These are phyloP conservation scores for Ctenodactylus gundi DNA, from an alignment of 2,113 vertebrate species.

Conservation along the genomic window DNA sequence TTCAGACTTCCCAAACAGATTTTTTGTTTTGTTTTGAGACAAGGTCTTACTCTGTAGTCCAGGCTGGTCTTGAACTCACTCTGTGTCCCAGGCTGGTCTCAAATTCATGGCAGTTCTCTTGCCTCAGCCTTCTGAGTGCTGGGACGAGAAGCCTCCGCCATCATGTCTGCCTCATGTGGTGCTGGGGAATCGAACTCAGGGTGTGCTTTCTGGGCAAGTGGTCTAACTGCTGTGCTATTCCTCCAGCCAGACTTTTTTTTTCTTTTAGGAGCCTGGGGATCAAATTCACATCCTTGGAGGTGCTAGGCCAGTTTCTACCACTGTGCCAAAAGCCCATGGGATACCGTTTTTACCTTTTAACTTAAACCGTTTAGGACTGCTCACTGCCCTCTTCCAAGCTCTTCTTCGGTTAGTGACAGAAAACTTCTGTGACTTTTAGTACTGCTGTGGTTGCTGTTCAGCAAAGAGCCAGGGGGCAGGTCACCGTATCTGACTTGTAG, in stretches of 20 bases:
- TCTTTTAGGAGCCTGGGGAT: not conserved
- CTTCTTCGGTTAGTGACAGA: not conserved
- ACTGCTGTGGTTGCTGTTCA: not conserved
- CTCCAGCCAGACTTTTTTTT: too few species aligned
- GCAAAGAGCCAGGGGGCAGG: not conserved
- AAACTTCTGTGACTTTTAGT: not conserved
- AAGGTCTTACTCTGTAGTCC: too few species aligned
- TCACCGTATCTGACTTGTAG: not conserved
- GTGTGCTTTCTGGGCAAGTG: too few species aligned
- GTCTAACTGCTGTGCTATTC: too few species aligned
- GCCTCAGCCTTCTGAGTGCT: too few species aligned
- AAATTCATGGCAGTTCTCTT: too few species aligned
- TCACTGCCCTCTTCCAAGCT: not conserved
- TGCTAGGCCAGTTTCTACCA: not conserved
- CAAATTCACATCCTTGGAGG: not conserved
- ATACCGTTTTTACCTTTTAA: slow-evolving; percentile 17
- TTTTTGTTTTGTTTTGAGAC: not conserved
- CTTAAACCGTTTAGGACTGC: not conserved
- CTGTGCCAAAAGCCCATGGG: not conserved
- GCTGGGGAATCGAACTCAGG: too few species aligned
- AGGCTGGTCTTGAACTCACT: too few species aligned
- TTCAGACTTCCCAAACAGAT: not conserved
- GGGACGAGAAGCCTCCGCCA: too few species aligned
- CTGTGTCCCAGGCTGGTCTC: too few species aligned
- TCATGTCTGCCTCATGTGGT: too few species aligned